Percentiles rank a stretch among this genome's conserved stretches.
phyloP scores from a whole-genome alignment of 2,888 invertebrate species.

The Drosophila yooni region DNA sequence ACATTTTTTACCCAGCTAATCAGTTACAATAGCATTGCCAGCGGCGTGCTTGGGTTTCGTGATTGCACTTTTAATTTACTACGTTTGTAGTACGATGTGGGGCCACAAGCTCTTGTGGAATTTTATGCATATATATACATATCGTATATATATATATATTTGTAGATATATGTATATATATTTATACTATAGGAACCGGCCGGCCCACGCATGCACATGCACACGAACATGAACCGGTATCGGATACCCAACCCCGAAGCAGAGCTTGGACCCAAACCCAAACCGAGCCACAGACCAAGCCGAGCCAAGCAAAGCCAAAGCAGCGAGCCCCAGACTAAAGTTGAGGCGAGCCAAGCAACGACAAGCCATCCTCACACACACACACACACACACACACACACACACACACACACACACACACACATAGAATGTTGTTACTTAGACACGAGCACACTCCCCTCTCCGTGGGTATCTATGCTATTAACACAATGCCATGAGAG shows the following conservation, averaged over 20 bases:
- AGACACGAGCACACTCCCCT: constrained; percentile 33
- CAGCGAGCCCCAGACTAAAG: constrained; percentile 8
- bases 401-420: constrained; percentile 19
- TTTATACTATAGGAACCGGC: constrained; percentile 63
- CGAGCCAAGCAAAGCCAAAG: constrained; percentile 7
- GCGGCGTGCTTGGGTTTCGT: constrained; percentile 68
- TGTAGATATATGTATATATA: not conserved
- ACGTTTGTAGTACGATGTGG: constrained; percentile 55
- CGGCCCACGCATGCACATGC: constrained; percentile 75
- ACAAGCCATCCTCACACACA: constrained; percentile 13
- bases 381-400: too few relatives aligned
- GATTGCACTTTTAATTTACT: constrained; percentile 80
- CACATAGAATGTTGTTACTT: constrained; percentile 33
- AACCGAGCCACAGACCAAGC: constrained; percentile 17
- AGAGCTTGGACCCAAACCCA: constrained; percentile 15
- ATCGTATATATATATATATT: not conserved
- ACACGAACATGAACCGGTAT: constrained; percentile 62
- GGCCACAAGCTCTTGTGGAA: constrained; percentile 15
- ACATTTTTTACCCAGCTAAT: constrained; percentile 66
- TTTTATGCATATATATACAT: constrained; percentile 2
- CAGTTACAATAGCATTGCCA: constrained; percentile 72
- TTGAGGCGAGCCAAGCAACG: constrained; percentile 53
- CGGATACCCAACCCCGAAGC: constrained; percentile 19
- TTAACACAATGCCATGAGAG: constrained; percentile 36
- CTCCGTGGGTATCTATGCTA: constrained; percentile 17